Evolutionary conservation across 1,140 invertebrate genomes (phyloP).

Genomic region (Cotesia glomerata): DNA sequence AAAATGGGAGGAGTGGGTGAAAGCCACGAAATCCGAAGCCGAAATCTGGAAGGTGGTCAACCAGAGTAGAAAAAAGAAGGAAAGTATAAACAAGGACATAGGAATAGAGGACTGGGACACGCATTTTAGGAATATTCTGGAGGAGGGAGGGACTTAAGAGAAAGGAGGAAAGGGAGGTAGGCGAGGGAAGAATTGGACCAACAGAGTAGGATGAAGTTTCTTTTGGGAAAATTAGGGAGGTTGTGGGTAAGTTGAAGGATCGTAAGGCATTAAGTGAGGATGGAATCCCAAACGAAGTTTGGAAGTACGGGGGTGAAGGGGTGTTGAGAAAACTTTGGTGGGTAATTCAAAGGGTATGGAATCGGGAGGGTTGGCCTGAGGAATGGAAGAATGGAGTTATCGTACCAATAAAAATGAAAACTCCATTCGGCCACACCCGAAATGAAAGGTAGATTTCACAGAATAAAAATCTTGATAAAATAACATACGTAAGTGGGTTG

Average conservation of each 20-base stretch:
- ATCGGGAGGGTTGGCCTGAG: conserved; percentile 40
- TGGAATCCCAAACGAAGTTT: conserved; percentile 14
- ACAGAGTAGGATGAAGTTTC: background rate
- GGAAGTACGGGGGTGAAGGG: conserved; percentile 34
- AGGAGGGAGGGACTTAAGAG: no score
- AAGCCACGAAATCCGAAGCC: no score
- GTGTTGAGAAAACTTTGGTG: conserved; percentile 33
- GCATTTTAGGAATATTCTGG: no score
- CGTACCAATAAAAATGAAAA: background rate
- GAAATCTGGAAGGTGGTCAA: no score
- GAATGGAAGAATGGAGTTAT: background rate
- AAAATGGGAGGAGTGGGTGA: no score
- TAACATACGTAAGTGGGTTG: no score
- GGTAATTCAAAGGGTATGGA: conserved; percentile 41
- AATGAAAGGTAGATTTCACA: no score
- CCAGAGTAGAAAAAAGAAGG: background rate
- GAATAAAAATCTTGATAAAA: no score
- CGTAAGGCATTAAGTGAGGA: conserved; percentile 42
- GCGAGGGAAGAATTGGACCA: background rate
- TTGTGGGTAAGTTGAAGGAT: conserved; percentile 14
- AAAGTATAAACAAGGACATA: background rate
- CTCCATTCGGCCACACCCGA: no score
- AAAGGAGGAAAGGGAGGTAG: background rate
- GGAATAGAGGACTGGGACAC: no score
- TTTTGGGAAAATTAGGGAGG: background rate